Conservation (phyloP, 2,888 invertebrate species). For the Muschampia plurimacula region DNA sequence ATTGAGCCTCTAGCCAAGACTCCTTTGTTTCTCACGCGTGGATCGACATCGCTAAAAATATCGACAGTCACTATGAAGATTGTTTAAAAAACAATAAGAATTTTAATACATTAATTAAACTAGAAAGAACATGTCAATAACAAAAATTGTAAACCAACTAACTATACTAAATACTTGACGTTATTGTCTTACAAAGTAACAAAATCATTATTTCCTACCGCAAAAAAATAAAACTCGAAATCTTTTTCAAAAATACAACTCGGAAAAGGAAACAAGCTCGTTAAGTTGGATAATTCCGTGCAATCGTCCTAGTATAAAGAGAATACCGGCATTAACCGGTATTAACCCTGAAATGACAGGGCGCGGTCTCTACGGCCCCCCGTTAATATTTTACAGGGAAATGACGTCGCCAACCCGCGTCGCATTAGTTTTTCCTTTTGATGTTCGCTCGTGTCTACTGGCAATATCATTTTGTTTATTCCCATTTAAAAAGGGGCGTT, state of each 20-base stretch:
- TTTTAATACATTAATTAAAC: too few relatives aligned
- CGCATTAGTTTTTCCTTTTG: slow-evolving; percentile 83
- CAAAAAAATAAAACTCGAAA: slow-evolving; percentile 30
- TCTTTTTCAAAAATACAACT: slow-evolving; percentile 38
- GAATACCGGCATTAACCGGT: slow-evolving; percentile 66
- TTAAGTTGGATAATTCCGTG: slow-evolving; percentile 67
- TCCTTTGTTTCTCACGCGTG: too few relatives aligned
- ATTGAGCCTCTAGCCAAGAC: too few relatives aligned
- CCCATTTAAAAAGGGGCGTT: slow-evolving; percentile 59
- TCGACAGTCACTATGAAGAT: too few relatives aligned
- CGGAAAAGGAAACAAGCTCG: slow-evolving; percentile 48
- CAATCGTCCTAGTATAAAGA: slow-evolving; percentile 65
- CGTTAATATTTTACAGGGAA: slow-evolving; percentile 79
- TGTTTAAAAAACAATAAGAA: too few relatives aligned
- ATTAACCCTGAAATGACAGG: slow-evolving; percentile 77
- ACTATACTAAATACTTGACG: not conserved
- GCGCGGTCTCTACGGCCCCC: slow-evolving; percentile 63
- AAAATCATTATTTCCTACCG: slow-evolving; percentile 17
- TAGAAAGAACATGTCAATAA: not conserved
- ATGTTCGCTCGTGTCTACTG: slow-evolving; percentile 74
- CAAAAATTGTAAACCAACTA: not conserved
- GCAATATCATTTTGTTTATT: slow-evolving; percentile 74
- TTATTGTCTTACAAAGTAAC: slow-evolving; percentile 15
- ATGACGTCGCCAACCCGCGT: slow-evolving; percentile 67
- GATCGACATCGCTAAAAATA: too few relatives aligned